Evolutionary conservation across 2,888 invertebrate genomes (phyloP), one percentile per base, ranked within the genome.

Genomic region (Nipponacmea schrenckii): DNA sequence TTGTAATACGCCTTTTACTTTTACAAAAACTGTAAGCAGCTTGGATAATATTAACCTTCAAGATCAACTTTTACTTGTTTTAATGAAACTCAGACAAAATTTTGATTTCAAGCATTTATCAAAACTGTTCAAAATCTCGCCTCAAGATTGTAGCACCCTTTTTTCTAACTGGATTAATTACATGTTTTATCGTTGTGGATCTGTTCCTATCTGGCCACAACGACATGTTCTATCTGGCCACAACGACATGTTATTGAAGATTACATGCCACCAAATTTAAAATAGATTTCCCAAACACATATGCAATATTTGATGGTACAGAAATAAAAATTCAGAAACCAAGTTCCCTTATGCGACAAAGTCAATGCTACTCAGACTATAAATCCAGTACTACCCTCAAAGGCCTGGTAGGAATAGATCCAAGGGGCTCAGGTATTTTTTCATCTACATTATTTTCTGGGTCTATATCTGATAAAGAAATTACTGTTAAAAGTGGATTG

Each of bases 381-480:
- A 76, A 76, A 62, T 72, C 74, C 8, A 56, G 62, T n/a, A 76
- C 67, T 24, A 73, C 74, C 5, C 64, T 74, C 15, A 74, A 72
- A 56, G 64, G 50, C 27, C 56, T 76, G 14, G 69, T 72, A 31
- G 72, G 26, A 24, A 24, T 65, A 65, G 74, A 74, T 50, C 74
- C 75, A 17, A 63, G 72, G 24, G 74, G 74, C 2, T 72, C 74
- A 24, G 24, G 71, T 31, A 71, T 75, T 10, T 73, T 68, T 73
- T 39, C 65, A 14, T 73, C 71, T n/a, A 62, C 66, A 20, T 65
- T 76, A 44, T 76, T 72, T 66, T 71, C 74, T 46, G 70, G 68
- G 12, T 46, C 65, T 7, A 74, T 74, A 17, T 72, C 74, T 17
- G 74, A 72, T 62, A 74, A 72, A 39, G 74, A 72, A 39, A 69